Percentiles rank a stretch among this genome's conserved stretches.
Conservation (phyloP, 2,888 invertebrate genomes). For the Catocala nupta region DNA sequence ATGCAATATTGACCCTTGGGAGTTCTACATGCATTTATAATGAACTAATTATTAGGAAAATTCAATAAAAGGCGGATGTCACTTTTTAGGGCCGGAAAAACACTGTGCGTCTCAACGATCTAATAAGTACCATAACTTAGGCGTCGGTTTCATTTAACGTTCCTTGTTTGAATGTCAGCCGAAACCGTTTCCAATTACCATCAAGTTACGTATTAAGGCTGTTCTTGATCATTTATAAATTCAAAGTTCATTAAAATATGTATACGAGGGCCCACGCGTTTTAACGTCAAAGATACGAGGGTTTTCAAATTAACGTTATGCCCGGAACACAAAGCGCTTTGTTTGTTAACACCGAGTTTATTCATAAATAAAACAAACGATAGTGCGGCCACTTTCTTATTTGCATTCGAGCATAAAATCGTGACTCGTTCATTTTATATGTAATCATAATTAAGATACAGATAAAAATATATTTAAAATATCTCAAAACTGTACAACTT, state of each 20-base stretch:
- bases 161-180: slow-evolving; percentile 24
- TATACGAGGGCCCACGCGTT: slow-evolving; percentile 22
- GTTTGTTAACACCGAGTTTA: slow-evolving; percentile 33
- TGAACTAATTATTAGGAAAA: too few species aligned
- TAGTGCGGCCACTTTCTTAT: slow-evolving; percentile 25
- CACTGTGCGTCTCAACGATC: too few species aligned
- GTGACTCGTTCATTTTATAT: slow-evolving; percentile 6
- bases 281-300: slow-evolving; percentile 33
- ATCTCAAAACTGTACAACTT: too few species aligned
- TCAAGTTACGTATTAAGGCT: slow-evolving; percentile 26
- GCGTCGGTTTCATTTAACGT: slow-evolving; percentile 12
- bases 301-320: slow-evolving; percentile 35
- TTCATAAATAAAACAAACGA: slow-evolving; percentile 30
- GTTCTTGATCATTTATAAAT: slow-evolving; percentile 35
- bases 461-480: slow-evolving; percentile 1
- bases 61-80: too few species aligned
- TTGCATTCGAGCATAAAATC: slow-evolving; percentile 21
- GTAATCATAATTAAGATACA: slow-evolving; percentile 3
- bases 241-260: slow-evolving; percentile 41
- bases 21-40: too few species aligned
- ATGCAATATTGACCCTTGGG: too few species aligned
- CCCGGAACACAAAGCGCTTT: slow-evolving; percentile 31
- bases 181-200: slow-evolving; percentile 37
- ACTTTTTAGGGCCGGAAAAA: too few species aligned
- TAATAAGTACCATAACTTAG: slow-evolving; percentile 30